These are phyloP conservation scores for Symphodus melops DNA, from an alignment of 2,113 vertebrate genomes.

Conservation along the genomic window DNA sequence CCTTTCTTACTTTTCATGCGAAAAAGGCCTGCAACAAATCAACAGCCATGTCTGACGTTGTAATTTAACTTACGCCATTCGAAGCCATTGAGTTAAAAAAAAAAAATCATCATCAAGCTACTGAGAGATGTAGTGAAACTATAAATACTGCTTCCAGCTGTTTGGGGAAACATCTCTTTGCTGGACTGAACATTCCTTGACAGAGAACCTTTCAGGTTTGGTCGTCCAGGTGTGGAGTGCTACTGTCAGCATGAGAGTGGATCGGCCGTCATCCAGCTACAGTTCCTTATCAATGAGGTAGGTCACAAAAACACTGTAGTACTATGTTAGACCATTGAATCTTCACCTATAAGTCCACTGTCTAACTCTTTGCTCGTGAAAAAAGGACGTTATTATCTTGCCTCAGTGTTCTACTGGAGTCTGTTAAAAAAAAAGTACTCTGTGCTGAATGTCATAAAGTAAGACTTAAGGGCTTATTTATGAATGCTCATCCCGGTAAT, in stretches of 20 bases:
- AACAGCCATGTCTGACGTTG: no score
- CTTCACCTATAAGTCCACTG: not conserved
- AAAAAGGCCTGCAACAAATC: no score
- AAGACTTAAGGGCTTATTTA: constrained; percentile 26
- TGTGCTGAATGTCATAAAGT: constrained; percentile 13
- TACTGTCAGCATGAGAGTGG: constrained; percentile 97
- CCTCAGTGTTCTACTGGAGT: not conserved
- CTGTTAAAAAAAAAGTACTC: constrained; percentile 4
- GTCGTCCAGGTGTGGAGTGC: constrained; percentile 96
- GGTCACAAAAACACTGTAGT: constrained; percentile 9
- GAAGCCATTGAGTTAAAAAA: not conserved
- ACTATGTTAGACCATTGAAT: not conserved
- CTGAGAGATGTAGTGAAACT: not conserved
- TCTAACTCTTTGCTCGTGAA: not conserved
- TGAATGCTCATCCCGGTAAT: constrained; percentile 32
- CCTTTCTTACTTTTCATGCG: no score
- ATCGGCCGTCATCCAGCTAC: constrained; percentile 96
- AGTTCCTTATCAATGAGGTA: constrained; percentile 89
- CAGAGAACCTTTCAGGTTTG: constrained; percentile 87
- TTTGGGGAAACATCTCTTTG: not conserved
- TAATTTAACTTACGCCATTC: no score
- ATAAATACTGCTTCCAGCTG: not conserved
- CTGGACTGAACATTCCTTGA: constrained; percentile 86
- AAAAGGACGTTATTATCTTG: not conserved
- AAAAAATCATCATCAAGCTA: not conserved